Conservation (phyloP, 2,797 vertebrate genomes). For the Oophaga sylvatica region DNA sequence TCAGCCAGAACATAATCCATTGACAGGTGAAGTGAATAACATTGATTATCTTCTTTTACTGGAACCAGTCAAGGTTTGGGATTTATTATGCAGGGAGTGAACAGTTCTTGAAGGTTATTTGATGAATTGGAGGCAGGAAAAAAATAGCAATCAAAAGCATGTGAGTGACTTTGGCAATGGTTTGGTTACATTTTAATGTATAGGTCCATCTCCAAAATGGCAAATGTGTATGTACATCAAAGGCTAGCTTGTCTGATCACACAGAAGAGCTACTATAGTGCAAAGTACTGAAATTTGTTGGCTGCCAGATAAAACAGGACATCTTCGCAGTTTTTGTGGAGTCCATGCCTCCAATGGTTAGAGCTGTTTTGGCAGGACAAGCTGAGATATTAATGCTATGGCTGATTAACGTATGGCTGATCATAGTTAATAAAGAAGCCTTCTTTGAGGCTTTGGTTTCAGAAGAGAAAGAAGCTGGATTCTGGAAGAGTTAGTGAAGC, state of each 20-base stretch:
- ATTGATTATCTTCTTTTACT: no score
- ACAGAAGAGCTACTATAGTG: no score
- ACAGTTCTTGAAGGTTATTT: not conserved
- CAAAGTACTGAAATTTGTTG: no score
- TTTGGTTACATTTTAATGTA: not conserved
- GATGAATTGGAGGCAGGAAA: not conserved
- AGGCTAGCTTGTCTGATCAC: no score
- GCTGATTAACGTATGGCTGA: not conserved
- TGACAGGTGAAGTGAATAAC: no score
- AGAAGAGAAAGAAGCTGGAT: conserved; percentile 27
- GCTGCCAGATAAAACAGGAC: not conserved
- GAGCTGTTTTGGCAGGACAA: not conserved
- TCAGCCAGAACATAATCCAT: no score
- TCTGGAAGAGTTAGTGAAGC: conserved; percentile 36
- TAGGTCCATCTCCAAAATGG: not conserved
- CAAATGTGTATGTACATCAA: no score
- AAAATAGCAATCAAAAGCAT: not conserved
- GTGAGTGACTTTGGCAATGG: not conserved
- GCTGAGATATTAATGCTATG: not conserved
- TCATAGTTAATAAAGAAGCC: conserved; percentile 12
- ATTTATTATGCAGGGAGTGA: not conserved
- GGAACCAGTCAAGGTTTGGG: no score
- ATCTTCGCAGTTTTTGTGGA: not conserved
- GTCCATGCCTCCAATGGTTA: not conserved
- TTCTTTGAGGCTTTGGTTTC: not conserved